These are phyloP conservation scores for Poecilia picta DNA, from an alignment of 2,797 vertebrate species.

Conservation along the genomic window DNA sequence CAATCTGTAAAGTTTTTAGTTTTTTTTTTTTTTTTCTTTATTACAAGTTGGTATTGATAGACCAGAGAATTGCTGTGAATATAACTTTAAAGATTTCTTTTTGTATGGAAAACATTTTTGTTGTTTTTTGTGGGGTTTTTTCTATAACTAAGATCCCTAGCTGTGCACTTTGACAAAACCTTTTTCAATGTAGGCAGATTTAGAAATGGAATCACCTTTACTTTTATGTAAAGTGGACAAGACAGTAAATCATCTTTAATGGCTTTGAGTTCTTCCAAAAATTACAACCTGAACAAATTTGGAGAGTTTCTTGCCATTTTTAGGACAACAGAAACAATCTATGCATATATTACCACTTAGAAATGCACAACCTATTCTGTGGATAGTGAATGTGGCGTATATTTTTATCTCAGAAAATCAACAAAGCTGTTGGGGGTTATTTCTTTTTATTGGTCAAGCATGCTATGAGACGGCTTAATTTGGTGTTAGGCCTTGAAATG, in stretches of 20 bases:
- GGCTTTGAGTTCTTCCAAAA: not conserved
- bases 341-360: not conserved
- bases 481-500: constrained; percentile 6
- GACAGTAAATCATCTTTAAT: constrained; percentile 28
- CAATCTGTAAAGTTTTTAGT: constrained; percentile 66
- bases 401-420: constrained; percentile 17
- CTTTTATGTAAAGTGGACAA: constrained; percentile 58
- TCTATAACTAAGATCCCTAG: constrained; percentile 71
- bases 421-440: constrained; percentile 11
- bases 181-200: constrained; percentile 70
- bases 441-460: constrained; percentile 7
- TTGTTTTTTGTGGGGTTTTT: constrained; percentile 48
- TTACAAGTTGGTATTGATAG: constrained; percentile 55
- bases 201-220: constrained; percentile 69
- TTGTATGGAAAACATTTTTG: constrained; percentile 67
- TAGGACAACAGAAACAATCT: not conserved
- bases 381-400: not conserved
- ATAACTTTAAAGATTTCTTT: constrained; percentile 56
- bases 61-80: constrained; percentile 80
- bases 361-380: not conserved
- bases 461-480: constrained; percentile 9
- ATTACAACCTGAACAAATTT: constrained; percentile 23
- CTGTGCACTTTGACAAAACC: constrained; percentile 79
- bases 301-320: not conserved
- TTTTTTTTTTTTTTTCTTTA: constrained; percentile 31